Evolutionary conservation across 1,140 invertebrate genomes (phyloP), one percentile per base, ranked within the genome.

Genomic region (Helicoverpa armigera): DNA sequence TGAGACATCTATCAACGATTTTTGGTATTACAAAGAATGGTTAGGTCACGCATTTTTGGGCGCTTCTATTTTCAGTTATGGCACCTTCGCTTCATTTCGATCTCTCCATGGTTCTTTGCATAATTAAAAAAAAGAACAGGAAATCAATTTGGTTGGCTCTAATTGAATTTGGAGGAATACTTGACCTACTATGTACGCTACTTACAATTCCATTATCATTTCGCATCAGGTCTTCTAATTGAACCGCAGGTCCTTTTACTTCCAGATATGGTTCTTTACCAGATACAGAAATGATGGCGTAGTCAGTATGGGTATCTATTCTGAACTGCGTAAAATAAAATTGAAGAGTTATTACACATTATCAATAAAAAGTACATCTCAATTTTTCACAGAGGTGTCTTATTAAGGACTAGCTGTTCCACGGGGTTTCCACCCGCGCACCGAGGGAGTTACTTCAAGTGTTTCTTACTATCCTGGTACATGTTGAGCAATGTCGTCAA

Each of bases 241-340:
- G 9, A 13, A 0, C 56, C 3, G 14, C 1, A 7, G 56, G 50
- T 43, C 56, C 69, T 9, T 3, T 18, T 10, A 65, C 35, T 35
- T 14, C 29, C 5, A 80, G 14, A 43, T 16, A 14, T 2, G 74
- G 58, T 2, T 65, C 48, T 43, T 43, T 65, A 10, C 81, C 83
- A 7, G 83, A 75, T 7, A 65, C 72, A 3, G 80, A 80, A 2
- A 84, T 29, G 9, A 84, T 58, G 12, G 51, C 77, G 23, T 79
- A 80, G 51, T 84, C 80, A 23, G 80, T 82, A 50, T 83, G 54
- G 12, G 79, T 79, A 58, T 85, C 83, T 11, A 85, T 63, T 0
- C 51, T 63, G 35, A 85, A 85, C 83, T 85, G 79, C 35, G 35
- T 53, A 79, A 78, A 9, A 69, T 35, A 48, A 1, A 10, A 43